phyloP scores from a whole-genome alignment of 1,140 invertebrate species.

The Nylanderia fulva region DNA sequence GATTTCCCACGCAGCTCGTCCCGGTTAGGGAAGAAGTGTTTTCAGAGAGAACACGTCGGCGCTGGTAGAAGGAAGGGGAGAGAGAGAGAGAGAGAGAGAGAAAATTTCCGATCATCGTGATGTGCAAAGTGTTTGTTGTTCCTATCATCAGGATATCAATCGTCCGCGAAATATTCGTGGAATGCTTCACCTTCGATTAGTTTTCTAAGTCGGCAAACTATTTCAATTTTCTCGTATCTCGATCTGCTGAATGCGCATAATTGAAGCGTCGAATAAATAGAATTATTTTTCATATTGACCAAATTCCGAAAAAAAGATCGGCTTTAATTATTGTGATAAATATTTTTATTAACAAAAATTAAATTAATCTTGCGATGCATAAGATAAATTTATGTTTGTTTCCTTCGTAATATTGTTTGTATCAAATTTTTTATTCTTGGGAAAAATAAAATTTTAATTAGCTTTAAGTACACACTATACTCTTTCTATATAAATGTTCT shows the following conservation, averaged over 20 bases:
- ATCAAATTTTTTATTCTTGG: neutral
- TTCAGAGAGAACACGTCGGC: constrained; percentile 60
- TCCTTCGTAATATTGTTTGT: neutral
- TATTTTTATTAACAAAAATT: neutral
- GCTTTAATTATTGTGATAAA: neutral
- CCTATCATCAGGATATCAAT: constrained; percentile 23
- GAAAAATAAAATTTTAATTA: neutral
- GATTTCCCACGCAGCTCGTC: constrained; percentile 75
- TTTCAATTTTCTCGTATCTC: neutral
- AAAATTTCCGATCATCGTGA: constrained; percentile 63
- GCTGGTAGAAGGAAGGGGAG: neutral
- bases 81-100: neutral
- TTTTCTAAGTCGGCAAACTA: neutral
- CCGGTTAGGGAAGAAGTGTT: constrained; percentile 61
- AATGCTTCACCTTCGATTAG: constrained; percentile 46
- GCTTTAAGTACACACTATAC: neutral
- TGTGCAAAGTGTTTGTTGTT: constrained; percentile 64
- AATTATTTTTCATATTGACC: neutral
- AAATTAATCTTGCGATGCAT: neutral
- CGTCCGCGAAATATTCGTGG: constrained; percentile 18
- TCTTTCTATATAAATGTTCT: neutral
- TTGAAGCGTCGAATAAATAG: constrained; percentile 2
- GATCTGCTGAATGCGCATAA: constrained; percentile 22
- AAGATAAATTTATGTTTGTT: neutral
- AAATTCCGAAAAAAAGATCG: neutral